These are phyloP conservation scores for Lycodopsis pacificus DNA, from an alignment of 2,797 vertebrate genomes.

Conservation along the genomic window DNA sequence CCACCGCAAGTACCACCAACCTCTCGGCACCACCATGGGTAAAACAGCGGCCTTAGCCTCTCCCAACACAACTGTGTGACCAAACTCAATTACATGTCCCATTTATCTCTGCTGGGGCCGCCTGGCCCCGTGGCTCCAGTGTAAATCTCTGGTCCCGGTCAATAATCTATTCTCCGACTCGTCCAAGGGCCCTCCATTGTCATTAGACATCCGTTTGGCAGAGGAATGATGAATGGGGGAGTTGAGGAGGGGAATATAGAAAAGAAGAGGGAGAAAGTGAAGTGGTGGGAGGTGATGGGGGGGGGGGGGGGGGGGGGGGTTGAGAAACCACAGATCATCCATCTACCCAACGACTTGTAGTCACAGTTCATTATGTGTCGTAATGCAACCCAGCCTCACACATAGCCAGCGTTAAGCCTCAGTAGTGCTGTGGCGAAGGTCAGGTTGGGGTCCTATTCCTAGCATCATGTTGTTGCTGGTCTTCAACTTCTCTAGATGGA, in stretches of 20 bases:
- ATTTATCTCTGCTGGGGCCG: slow-evolving; percentile 81
- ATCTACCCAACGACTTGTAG: slow-evolving; percentile 78
- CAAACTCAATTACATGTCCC: slow-evolving; percentile 87
- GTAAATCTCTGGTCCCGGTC: slow-evolving; percentile 85
- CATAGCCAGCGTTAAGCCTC: slow-evolving; percentile 44
- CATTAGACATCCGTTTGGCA: slow-evolving; percentile 78
- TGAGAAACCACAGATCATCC: slow-evolving; percentile 75
- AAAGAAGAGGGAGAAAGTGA: slow-evolving; percentile 63
- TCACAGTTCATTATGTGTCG: slow-evolving; percentile 82
- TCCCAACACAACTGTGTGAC: slow-evolving; percentile 83
- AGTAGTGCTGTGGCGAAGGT: slow-evolving; percentile 48
- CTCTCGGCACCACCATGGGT: slow-evolving; percentile 57
- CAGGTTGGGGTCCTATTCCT: slow-evolving; percentile 39
- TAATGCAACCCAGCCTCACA: slow-evolving; percentile 67
- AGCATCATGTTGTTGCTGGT: slow-evolving; percentile 22
- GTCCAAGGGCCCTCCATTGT: slow-evolving; percentile 80
- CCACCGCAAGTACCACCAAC: slow-evolving; percentile 59
- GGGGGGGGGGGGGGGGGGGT: slow-evolving; percentile 50
- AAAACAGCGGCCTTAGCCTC: slow-evolving; percentile 64
- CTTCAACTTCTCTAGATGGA: slow-evolving; percentile 22
- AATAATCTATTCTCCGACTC: slow-evolving; percentile 84
- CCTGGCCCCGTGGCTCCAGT: slow-evolving; percentile 75
- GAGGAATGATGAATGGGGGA: slow-evolving; percentile 66
- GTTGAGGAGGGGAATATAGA: slow-evolving; percentile 39
- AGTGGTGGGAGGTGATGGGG: slow-evolving; percentile 71